phyloP scores from a whole-genome alignment of 2,113 vertebrate species.

The Papio anubis region DNA sequence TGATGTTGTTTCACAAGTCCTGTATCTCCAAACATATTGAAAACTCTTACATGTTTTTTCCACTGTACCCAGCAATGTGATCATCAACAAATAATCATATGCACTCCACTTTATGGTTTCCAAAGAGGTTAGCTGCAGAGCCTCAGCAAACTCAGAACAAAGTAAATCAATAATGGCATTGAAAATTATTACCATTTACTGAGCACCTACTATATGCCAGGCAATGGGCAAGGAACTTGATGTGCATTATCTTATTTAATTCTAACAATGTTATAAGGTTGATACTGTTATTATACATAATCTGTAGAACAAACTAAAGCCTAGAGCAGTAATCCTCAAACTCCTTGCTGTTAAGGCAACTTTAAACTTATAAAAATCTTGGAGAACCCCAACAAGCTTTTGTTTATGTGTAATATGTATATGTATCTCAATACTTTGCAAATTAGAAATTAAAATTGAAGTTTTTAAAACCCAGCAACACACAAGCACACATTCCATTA shows the following conservation, averaged over 20 bases:
- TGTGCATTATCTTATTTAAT: not conserved
- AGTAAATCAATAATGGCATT: not conserved
- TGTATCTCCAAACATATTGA: not conserved
- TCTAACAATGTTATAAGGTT: not conserved
- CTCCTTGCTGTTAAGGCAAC: not conserved
- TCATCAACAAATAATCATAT: not conserved
- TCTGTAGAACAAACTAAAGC: conserved; percentile 39
- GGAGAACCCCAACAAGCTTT: not conserved
- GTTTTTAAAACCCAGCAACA: not conserved
- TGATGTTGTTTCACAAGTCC: not conserved
- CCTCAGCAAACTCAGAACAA: not conserved
- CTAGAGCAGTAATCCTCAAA: not conserved
- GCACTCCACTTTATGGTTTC: not conserved
- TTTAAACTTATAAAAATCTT: not conserved
- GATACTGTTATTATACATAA: not conserved
- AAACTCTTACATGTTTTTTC: conserved; percentile 13
- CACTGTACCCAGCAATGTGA: not conserved
- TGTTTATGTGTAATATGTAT: not conserved
- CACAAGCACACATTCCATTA: not conserved
- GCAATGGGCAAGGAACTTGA: not conserved
- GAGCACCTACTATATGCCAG: not conserved
- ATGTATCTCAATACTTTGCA: not conserved
- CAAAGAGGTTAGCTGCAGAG: not conserved
- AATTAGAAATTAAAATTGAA: conserved; percentile 46
- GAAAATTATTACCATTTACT: conserved; percentile 20